These are phyloP conservation scores for Palythoa caribaeorum DNA, from an alignment of 92 coral and sea anemone genomes.

Conservation along the genomic window DNA sequence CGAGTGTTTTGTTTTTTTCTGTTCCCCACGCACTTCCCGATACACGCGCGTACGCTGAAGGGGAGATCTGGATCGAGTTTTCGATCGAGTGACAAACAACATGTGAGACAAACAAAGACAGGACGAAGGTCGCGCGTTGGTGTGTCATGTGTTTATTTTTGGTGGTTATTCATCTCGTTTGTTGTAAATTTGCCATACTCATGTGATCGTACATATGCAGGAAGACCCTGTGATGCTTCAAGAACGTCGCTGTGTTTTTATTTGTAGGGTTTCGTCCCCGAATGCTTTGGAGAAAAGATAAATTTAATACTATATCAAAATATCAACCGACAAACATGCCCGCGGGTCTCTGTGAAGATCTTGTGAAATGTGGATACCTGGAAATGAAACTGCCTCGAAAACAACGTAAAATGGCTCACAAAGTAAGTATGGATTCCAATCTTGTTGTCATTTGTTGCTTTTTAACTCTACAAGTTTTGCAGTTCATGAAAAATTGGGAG, in stretches of 20 bases:
- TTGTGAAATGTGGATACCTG: conserved; percentile 95
- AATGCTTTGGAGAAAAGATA: conserved; percentile 9
- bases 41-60: not conserved
- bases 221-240: not conserved
- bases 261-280: not conserved
- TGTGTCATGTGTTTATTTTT: not conserved
- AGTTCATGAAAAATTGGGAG: conserved; percentile 32
- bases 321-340: conserved; percentile 49
- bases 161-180: not conserved
- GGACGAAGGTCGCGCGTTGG: not conserved
- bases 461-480: conserved; percentile 2
- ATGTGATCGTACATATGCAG: not conserved
- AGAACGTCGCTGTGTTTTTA: not conserved
- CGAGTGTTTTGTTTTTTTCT: conserved; percentile 1
- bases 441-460: not conserved
- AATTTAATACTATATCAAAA: conserved; percentile 14
- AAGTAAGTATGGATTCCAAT: conserved; percentile 61
- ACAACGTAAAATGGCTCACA: conserved; percentile 89
- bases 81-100: conserved; percentile 36
- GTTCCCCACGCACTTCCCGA: not conserved
- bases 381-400: conserved; percentile 98
- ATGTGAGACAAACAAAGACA: conserved; percentile 43
- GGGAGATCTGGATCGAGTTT: conserved; percentile 26
- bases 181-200: not conserved
- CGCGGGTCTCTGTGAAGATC: conserved; percentile 71